Evolutionary conservation across 1,140 invertebrate species (phyloP), one percentile per base, ranked within the genome.

Genomic region (Brevipalpus yothersi): DNA sequence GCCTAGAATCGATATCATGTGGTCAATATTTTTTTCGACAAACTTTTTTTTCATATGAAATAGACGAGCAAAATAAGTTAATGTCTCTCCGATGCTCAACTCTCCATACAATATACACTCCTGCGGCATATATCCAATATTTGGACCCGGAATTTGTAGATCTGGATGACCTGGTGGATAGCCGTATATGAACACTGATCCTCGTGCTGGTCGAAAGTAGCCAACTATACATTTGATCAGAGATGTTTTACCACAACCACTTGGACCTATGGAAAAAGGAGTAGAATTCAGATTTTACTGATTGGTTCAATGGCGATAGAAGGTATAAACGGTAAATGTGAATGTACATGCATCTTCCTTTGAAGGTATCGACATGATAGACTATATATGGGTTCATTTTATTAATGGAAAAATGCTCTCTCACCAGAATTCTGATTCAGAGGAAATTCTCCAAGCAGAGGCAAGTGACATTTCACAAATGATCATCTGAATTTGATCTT

Each of bases 61-160:
- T 65, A 95, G 84, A 78, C 86, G 85, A 17, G 90, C 90, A 70
- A 94, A 94, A 68, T 92, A 94, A 75, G 84, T 80, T 79, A 94
- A 82, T 0, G 88, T 93, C 69, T 95, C 91, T 59, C 79, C 78
- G 62, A 94, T 93, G 0, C 86, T 85, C 71, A 95, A 91, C 71
- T 93, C 87, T 0, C 84, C 84, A 69, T 89, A 94, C 0, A 95
- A 73, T 0, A 89, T 88, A 40, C 90, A 86, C 72, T 94, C 90
- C 70, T 75, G 73, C 40, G 84, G 85, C 85, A 88, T 89, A 66
- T 84, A 88, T 11, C 75, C 75, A 43, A 76, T 84, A 12, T 85
- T 76, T 68, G 84, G 85, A 11, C 87, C 87, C 1, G 87, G 87
- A 5, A 90, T 65, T 19, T 17, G 9, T 10, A 39, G 23, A 43